Base-by-base conservation (phyloP, 1,140 invertebrate species). In the Forficula auricularia region DNA sequence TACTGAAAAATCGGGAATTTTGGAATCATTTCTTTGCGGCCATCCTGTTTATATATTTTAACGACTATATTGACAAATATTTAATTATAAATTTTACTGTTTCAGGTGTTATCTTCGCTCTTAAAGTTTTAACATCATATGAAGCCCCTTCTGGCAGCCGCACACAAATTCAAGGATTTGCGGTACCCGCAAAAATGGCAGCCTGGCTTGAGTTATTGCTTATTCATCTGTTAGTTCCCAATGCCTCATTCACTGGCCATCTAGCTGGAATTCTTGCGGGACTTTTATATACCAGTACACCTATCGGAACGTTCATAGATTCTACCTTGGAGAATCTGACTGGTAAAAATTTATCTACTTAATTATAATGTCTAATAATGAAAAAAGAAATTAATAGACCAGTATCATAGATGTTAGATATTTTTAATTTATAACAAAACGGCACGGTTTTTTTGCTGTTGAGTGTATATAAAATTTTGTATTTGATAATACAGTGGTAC, bases 221-320 rank as follows among this genome's bases (percentile, higher is more conserved):
- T 2, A 79, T 82, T 45, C 73, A 79, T 51, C 22, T 81, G 1
- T 49, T 78, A 8, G 69, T 73, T 1, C 73, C 73, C 27, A 67
- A 71, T 48, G 59, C 69, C 7, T 75, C 68, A 1, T 72, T 73
- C 50, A 52, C 67, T 40, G 77, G 77, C 38, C 77, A 82, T 54
- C 57, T 81, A 14, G 71, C 75, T 38, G 78, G 78, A n/a, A 77
- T 79, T 49, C 50, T 81, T 3, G 68, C 75, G 32, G 78, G 78
- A 18, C 57, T 76, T 42, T 47, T 71, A 1, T 81, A 79, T 52
- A 67, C 67, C 35, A 68, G 71, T 47, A 76, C 75, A 32, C 70
- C 65, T 31, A 41, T 79, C 3, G 72, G 73, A 31, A 54, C 53
- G 36, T 36, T 73, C 0, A 60, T 77, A 49, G 67, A 73, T 46